These are phyloP conservation scores for Gopherus flavomarginatus DNA, from an alignment of 2,113 vertebrate species.

Conservation along the genomic window DNA sequence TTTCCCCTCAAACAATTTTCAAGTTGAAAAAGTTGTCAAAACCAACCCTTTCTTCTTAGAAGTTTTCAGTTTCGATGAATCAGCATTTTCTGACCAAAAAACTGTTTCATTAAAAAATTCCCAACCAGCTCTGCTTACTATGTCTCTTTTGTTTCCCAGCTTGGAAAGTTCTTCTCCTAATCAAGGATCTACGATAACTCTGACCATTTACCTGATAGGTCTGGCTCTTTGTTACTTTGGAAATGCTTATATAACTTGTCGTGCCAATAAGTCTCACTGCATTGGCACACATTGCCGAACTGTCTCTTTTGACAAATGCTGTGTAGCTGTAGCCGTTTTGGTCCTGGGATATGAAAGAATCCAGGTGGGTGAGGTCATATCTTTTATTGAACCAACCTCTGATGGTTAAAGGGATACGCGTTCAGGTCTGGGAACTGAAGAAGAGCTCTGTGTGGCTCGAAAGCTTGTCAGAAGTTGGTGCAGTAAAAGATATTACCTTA, in stretches of 20 bases:
- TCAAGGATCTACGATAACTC: neutral
- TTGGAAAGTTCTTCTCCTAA: neutral
- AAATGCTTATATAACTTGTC: neutral
- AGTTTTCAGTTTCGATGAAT: neutral
- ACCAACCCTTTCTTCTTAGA: neutral
- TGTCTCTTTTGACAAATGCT: neutral
- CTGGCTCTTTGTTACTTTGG: neutral
- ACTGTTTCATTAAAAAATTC: neutral
- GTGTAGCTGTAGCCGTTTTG: neutral
- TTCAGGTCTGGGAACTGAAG: neutral
- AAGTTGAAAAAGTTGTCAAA: neutral
- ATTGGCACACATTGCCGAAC: neutral
- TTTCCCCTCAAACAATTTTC: neutral
- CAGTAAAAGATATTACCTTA: neutral
- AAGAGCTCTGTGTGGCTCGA: neutral
- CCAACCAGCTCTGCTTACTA: neutral
- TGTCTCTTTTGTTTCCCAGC: neutral
- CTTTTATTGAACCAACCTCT: neutral
- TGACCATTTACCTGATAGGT: neutral
- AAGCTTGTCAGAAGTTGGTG: neutral
- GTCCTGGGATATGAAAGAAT: neutral
- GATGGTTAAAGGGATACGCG: neutral
- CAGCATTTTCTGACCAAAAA: neutral
- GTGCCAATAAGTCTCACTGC: neutral
- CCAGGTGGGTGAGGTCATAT: neutral